These are phyloP conservation scores for Epinephelus malabaricus DNA, from an alignment of 2,797 vertebrate genomes.

Conservation along the genomic window DNA sequence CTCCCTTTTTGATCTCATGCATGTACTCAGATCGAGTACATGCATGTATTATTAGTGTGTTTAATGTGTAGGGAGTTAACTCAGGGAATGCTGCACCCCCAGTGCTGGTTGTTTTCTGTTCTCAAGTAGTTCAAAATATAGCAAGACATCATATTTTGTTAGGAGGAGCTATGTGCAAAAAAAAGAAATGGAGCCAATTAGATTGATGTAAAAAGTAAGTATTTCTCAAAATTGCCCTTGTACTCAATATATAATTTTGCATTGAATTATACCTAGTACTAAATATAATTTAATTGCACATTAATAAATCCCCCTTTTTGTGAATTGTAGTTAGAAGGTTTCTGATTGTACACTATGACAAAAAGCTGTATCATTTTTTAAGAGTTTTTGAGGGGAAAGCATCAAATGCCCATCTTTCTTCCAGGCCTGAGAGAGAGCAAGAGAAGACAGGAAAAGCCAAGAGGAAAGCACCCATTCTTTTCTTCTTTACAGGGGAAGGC, in stretches of 20 bases:
- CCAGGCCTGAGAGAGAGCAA: conserved; percentile 1
- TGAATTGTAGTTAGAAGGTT: not conserved
- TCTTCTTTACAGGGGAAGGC: conserved; percentile 3
- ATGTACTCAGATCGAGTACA: too few species aligned
- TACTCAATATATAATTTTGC: not conserved
- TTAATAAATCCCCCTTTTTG: not conserved
- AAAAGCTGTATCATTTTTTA: not conserved
- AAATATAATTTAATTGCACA: not conserved
- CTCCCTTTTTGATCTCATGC: too few species aligned
- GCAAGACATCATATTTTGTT: not conserved
- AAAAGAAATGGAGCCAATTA: not conserved
- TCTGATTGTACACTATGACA: not conserved
- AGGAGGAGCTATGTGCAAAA: not conserved
- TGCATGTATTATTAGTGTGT: not conserved
- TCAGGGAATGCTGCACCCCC: not conserved
- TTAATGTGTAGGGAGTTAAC: not conserved
- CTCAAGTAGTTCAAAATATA: not conserved
- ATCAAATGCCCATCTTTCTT: conserved; percentile 5
- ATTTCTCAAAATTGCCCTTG: not conserved
- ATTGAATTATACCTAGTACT: not conserved
- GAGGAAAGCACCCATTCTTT: conserved; percentile 20
- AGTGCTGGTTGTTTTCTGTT: not conserved
- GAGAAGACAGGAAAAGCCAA: not conserved
- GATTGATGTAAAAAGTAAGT: not conserved
- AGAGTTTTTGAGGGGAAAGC: conserved; percentile 12